These are phyloP conservation scores for Oscheius sp. DNA, from an alignment of 2,888 invertebrate species.

Conservation along the genomic window DNA sequence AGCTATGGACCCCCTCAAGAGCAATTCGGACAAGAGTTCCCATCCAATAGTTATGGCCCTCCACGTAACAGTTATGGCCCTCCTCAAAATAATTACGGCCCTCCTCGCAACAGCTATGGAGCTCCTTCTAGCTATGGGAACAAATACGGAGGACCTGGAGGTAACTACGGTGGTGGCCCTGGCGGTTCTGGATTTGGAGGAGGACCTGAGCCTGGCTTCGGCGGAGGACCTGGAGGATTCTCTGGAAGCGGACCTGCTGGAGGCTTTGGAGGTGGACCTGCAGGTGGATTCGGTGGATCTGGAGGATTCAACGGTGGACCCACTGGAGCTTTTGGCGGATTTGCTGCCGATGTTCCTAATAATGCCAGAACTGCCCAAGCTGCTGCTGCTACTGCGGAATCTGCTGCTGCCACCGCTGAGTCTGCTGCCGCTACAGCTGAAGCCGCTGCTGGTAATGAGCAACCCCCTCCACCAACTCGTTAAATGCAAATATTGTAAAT, in stretches of 20 bases:
- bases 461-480: neutral
- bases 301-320: neutral
- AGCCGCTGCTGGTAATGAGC: neutral
- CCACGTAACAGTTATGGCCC: neutral
- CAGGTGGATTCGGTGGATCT: neutral
- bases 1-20: constrained; percentile 17
- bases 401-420: neutral
- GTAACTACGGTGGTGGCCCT: neutral
- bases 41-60: neutral
- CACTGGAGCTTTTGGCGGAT: neutral
- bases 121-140: constrained; percentile 4
- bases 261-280: neutral
- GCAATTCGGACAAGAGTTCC: constrained; percentile 12
- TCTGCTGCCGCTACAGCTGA: neutral
- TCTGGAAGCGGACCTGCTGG: neutral
- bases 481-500: neutral
- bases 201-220: neutral
- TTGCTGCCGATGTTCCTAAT: constrained; percentile 21
- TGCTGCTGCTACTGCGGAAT: neutral
- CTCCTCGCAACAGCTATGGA: constrained; percentile 17
- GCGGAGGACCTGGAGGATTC: neutral
- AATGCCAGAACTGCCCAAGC: neutral
- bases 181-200: neutral
- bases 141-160: neutral
- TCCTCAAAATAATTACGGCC: constrained; percentile 1